Conservation (phyloP, 2,888 invertebrate species). For the Argyra leucocephala region DNA sequence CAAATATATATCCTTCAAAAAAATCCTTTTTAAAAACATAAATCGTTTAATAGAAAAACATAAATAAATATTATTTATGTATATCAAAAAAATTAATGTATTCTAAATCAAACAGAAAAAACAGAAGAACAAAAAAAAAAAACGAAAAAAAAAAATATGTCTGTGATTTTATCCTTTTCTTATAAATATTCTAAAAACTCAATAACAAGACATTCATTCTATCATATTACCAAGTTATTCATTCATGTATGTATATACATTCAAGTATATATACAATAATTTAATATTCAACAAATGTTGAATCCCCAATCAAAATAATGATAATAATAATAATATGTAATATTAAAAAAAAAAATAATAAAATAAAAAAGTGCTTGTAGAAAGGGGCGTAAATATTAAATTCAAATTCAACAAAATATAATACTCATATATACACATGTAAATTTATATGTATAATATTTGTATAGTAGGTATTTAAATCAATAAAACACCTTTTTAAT, state of each 20-base stretch:
- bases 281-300: slow-evolving; percentile 3
- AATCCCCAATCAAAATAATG: neutral
- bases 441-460: neutral
- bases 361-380: neutral
- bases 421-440: neutral
- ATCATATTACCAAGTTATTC: neutral
- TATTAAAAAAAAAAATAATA: neutral
- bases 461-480: neutral
- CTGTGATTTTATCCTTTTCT: neutral
- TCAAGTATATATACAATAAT: neutral
- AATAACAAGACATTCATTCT: neutral
- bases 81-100: neutral
- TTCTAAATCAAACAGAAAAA: neutral
- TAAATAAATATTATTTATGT: too few species aligned
- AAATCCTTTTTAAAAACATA: too few species aligned
- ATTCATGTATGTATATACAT: neutral
- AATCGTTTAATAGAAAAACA: too few species aligned
- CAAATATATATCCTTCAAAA: neutral
- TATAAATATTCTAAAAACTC: neutral
- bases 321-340: neutral
- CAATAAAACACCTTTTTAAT: slow-evolving; percentile 6
- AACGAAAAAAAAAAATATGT: neutral
- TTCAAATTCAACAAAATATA: neutral
- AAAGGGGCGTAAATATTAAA: neutral
- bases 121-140: neutral